Evolutionary conservation across 2,888 invertebrate genomes (phyloP).

Genomic region (Epinotia ramella): DNA sequence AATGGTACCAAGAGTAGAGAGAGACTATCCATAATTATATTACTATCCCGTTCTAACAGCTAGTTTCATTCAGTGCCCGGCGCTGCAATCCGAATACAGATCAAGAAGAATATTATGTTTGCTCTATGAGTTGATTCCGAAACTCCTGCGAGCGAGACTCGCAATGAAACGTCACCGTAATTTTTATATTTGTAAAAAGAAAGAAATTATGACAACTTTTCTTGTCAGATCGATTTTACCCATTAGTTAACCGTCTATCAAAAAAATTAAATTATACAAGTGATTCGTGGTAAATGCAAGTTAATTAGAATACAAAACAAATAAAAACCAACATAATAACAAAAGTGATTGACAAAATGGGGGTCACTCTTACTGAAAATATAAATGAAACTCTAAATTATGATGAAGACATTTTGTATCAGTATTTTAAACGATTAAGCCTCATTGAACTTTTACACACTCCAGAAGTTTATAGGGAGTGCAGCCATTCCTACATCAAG

Average conservation of each 20-base stretch:
- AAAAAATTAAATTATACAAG: conserved; percentile 12
- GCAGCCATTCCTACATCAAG: conserved; percentile 56
- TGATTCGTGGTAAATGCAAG: background rate
- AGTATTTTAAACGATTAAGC: conserved; percentile 53
- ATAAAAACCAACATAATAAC: conserved; percentile 1
- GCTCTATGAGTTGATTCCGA: background rate
- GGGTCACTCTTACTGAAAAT: conserved; percentile 51
- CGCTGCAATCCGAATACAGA: background rate
- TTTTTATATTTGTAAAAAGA: conserved; percentile 9
- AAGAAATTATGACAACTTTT: background rate
- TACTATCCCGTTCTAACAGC: too few species aligned
- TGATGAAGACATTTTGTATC: conserved; percentile 45
- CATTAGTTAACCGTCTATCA: background rate
- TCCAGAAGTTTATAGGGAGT: conserved; percentile 66
- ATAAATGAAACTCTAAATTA: conserved; percentile 45
- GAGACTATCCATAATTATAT: too few species aligned
- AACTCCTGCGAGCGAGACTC: background rate
- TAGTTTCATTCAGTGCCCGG: background rate
- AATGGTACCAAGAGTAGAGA: too few species aligned
- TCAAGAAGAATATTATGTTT: background rate
- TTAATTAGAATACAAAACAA: background rate
- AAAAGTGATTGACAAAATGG: conserved; percentile 51
- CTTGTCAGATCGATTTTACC: background rate
- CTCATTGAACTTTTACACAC: conserved; percentile 57
- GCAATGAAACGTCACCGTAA: conserved; percentile 3